A percentile compares a stretch with the other conserved stretches of the same genome.
Conservation (phyloP, 1,140 invertebrate genomes). For the Lepidurus apus region DNA sequence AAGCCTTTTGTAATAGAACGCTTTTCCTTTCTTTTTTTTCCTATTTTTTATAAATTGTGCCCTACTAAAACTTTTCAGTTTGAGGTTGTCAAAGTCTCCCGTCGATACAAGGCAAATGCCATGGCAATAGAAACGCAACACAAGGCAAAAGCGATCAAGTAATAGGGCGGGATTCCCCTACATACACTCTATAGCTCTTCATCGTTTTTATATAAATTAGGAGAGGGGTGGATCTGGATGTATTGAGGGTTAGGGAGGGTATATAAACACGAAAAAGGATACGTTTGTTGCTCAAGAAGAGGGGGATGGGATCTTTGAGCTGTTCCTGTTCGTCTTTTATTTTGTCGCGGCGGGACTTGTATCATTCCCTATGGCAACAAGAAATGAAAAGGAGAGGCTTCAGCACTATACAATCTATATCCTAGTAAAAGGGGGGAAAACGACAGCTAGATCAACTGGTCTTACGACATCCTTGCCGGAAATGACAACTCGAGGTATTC, state of each 20-base stretch:
- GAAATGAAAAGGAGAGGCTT: background rate
- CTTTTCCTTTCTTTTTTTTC: background rate
- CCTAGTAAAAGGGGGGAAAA: background rate
- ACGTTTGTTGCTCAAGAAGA: background rate
- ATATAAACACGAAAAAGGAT: slow-evolving; percentile 20
- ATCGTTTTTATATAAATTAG: slow-evolving; percentile 3
- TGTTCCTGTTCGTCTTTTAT: background rate
- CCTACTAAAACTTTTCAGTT: too few species aligned
- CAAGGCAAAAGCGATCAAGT: background rate
- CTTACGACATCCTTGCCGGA: background rate
- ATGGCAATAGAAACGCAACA: slow-evolving; percentile 21
- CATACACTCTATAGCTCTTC: background rate
- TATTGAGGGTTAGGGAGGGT: background rate
- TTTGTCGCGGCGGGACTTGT: background rate
- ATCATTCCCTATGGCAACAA: background rate
- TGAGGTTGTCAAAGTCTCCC: background rate
- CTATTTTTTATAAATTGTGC: too few species aligned
- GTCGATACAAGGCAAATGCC: slow-evolving; percentile 8
- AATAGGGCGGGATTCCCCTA: background rate
- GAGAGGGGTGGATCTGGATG: background rate
- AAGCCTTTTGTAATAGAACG: background rate
- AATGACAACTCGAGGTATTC: background rate
- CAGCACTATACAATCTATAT: background rate
- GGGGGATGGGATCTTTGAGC: background rate
- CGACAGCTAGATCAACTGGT: background rate